Evolutionary conservation across 2,888 invertebrate genomes (phyloP).

Genomic region (Andrena fulva): DNA sequence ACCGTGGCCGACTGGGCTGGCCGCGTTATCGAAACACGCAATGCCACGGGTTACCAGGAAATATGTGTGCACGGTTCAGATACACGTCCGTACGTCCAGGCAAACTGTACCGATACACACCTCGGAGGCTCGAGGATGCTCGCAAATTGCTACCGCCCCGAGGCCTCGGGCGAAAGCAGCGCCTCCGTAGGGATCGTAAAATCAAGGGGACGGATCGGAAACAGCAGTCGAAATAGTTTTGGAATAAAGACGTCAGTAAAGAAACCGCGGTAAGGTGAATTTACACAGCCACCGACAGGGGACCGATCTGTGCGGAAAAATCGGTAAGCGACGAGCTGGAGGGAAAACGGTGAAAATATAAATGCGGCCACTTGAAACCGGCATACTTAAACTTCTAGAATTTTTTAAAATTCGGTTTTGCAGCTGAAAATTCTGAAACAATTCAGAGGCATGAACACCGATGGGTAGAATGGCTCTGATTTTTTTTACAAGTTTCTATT

Average conservation of each 20-base stretch:
- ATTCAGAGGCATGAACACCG: too few species aligned
- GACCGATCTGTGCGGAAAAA: too few species aligned
- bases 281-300: too few species aligned
- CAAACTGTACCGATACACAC: conserved; percentile 34
- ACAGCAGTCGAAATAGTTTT: neutral
- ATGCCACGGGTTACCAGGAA: conserved; percentile 78
- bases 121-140: conserved; percentile 32
- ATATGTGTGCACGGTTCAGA: conserved; percentile 65
- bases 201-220: neutral
- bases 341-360: too few species aligned
- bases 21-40: conserved; percentile 83
- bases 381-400: too few species aligned
- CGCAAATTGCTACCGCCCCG: conserved; percentile 54
- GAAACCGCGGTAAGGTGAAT: neutral
- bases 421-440: too few species aligned
- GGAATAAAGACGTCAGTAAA: neutral
- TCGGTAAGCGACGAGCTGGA: too few species aligned
- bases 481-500: too few species aligned
- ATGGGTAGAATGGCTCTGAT: too few species aligned
- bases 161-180: conserved; percentile 3
- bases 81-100: conserved; percentile 47
- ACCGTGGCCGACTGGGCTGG: conserved; percentile 72
- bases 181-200: neutral
- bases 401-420: too few species aligned
- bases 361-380: too few species aligned